phyloP scores from a whole-genome alignment of 2,888 invertebrate species.

The Noctuana brunneofusca region DNA sequence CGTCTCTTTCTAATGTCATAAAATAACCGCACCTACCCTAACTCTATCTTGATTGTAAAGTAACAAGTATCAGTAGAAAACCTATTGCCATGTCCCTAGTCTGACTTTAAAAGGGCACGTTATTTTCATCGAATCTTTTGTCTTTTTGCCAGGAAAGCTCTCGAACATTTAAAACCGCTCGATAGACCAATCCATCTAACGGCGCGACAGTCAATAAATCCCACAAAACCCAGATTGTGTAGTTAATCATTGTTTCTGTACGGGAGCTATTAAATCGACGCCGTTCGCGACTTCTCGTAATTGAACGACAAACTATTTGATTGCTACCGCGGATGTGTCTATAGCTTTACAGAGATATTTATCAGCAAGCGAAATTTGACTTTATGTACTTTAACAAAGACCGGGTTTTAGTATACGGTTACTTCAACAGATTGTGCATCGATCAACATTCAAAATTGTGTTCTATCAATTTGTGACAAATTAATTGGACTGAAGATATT shows the following conservation, averaged over 20 bases:
- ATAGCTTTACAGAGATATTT: conserved; percentile 9
- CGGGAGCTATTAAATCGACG: conserved; percentile 25
- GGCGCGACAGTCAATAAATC: conserved; percentile 30
- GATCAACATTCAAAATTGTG: not conserved
- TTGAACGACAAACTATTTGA: conserved; percentile 36
- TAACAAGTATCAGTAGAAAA: no score
- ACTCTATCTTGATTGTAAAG: no score
- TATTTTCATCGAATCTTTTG: not conserved
- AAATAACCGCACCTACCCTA: no score
- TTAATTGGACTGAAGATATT: no score
- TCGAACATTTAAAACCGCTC: conserved; percentile 14
- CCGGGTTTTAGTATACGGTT: not conserved
- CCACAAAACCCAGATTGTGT: conserved; percentile 27
- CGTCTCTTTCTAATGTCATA: no score
- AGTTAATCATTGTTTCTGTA: conserved; percentile 34
- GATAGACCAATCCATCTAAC: conserved; percentile 21
- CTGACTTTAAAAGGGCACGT: not conserved
- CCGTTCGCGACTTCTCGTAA: conserved; percentile 28
- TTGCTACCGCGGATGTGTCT: conserved; percentile 24
- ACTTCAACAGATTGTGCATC: not conserved
- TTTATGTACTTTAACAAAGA: not conserved
- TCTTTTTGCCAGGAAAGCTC: not conserved
- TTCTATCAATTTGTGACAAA: not conserved
- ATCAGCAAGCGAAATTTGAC: not conserved
- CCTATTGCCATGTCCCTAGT: no score